These are phyloP conservation scores for Dicentrarchus labrax DNA, from an alignment of 2,113 vertebrate genomes.

Conservation along the genomic window DNA sequence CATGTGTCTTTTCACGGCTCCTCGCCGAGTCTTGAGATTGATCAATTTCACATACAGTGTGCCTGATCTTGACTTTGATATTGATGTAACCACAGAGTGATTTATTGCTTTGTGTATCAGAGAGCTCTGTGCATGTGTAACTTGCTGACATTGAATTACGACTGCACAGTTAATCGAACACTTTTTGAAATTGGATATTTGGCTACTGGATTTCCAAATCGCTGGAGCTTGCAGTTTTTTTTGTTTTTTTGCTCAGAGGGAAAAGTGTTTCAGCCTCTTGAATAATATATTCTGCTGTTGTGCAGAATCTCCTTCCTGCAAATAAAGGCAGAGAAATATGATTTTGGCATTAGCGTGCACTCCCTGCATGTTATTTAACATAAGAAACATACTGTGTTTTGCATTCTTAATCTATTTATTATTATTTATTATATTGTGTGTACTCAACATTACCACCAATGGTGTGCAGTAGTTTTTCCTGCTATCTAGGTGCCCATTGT, in stretches of 20 bases:
- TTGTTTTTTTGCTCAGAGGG: slow-evolving; percentile 13
- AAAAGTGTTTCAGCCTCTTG: slow-evolving; percentile 55
- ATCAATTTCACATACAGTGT: slow-evolving; percentile 45
- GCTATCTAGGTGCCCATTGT: neutral
- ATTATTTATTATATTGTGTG: neutral
- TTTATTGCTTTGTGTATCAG: slow-evolving; percentile 57
- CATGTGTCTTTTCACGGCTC: neutral
- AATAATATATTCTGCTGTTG: slow-evolving; percentile 62
- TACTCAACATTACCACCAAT: neutral
- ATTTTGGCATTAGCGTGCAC: slow-evolving; percentile 9
- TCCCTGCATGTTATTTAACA: neutral
- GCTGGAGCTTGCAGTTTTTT: slow-evolving; percentile 57
- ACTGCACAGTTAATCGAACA: slow-evolving; percentile 62
- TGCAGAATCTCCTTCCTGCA: slow-evolving; percentile 33
- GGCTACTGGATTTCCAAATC: slow-evolving; percentile 60
- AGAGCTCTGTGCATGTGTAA: slow-evolving; percentile 41
- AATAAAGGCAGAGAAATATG: slow-evolving; percentile 18
- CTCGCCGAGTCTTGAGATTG: slow-evolving; percentile 29
- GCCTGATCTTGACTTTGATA: slow-evolving; percentile 55
- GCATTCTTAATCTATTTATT: neutral
- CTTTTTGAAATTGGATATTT: slow-evolving; percentile 69
- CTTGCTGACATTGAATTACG: slow-evolving; percentile 65
- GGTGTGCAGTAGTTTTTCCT: neutral
- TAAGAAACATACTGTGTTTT: neutral
- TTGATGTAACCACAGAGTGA: slow-evolving; percentile 57